phyloP scores from a whole-genome alignment of 2,797 vertebrate genomes.

The Fringilla coelebs region DNA sequence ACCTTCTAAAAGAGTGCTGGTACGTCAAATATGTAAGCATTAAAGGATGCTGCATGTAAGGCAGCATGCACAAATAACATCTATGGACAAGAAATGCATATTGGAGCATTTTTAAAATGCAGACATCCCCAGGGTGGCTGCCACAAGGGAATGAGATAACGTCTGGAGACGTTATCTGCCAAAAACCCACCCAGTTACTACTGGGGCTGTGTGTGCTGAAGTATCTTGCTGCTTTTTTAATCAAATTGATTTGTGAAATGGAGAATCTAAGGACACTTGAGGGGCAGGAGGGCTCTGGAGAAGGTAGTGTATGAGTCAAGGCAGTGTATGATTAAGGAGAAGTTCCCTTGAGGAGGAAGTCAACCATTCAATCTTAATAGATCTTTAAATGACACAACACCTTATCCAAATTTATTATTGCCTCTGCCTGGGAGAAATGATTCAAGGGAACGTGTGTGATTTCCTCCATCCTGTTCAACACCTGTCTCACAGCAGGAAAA shows the following conservation, averaged over 20 bases:
- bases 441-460: not conserved
- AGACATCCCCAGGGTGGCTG: not conserved
- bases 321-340: not conserved
- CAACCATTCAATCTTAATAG: conserved; percentile 11
- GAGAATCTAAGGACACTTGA: not conserved
- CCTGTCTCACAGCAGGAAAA: conserved; percentile 14
- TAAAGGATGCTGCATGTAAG: not conserved
- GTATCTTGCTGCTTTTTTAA: not conserved
- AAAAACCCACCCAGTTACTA: not conserved
- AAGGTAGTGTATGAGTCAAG: not conserved
- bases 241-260: not conserved
- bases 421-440: not conserved
- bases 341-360: not conserved
- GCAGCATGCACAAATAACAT: not conserved
- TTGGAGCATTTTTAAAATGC: not conserved
- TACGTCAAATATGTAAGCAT: not conserved
- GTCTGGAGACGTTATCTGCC: not conserved
- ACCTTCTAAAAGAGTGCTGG: not conserved
- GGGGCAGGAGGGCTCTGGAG: not conserved
- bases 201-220: not conserved
- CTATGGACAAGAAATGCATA: not conserved
- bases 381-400: not conserved
- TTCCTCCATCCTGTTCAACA: conserved; percentile 36
- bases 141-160: not conserved
- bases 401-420: not conserved